Evolutionary conservation across 2,888 invertebrate genomes (phyloP), one percentile per base, ranked within the genome.

Genomic region (Dexiosoma caninum): DNA sequence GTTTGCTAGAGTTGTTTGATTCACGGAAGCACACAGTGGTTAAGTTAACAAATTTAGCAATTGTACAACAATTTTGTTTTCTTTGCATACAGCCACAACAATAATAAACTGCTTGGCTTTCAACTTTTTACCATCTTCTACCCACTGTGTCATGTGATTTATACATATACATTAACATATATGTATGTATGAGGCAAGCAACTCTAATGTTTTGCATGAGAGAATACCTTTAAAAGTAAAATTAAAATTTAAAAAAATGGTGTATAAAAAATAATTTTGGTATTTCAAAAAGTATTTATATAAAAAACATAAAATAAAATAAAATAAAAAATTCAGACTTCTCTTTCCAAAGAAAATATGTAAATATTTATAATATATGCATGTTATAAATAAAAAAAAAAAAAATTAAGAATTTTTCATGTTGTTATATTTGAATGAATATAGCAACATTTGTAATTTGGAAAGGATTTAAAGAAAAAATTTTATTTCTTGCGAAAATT

Each of bases 181-280:
- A n/a, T n/a, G n/a, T n/a, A n/a, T n/a, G n/a, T n/a, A 16, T 23
- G 49, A 49, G 23, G 35, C 27, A 21, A 21, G 9, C 32, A 21
- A 5, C 30, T 55, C 51, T 40, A 74, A 14, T 30, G 42, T 78
- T 64, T 55, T 64, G 69, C 77, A 76, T 76, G 78, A 82, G 79
- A 78, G 78, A 79, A 83, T 83, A 78, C 76, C 53, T 64, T 64
- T 72, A 72, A 75, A 74, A 60, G 64, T 66, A 62, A 62, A 79
- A 64, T 70, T 70, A 72, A 49, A 62, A 35, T 64, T 60, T 51
- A 78, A 64, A 30, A 57, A 44, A 70, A 67, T 71, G 60, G 55
- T 80, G 66, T 78, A 83, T 71, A 81, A 71, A 78, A 80, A 69
- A 78, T 62, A 81, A 83, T 79, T 83, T 82, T 79, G 72, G 67